Percentiles rank a stretch among this genome's conserved stretches.
These are phyloP conservation scores for Falcaria lacertinaria DNA, from an alignment of 2,888 invertebrate species.

Conservation along the genomic window DNA sequence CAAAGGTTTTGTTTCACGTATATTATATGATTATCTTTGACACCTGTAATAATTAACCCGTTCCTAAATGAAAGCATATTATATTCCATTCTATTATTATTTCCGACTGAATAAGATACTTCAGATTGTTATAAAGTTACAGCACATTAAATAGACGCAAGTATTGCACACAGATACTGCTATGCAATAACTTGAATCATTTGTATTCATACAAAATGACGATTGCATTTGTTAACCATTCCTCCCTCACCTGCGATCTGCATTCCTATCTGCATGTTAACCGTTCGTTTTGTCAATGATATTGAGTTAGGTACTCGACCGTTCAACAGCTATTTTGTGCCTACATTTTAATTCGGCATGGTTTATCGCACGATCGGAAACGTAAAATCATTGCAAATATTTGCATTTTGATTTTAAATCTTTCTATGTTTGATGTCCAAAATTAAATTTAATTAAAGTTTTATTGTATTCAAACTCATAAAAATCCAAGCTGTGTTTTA, in stretches of 20 bases:
- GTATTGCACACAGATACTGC: background rate
- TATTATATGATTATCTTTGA: too few relatives aligned
- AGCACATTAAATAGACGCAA: background rate
- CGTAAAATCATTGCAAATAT: constrained; percentile 26
- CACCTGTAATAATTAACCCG: too few relatives aligned
- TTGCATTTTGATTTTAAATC: constrained; percentile 22
- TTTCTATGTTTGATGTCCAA: constrained; percentile 4
- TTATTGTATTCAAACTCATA: constrained; percentile 15
- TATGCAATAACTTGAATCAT: background rate
- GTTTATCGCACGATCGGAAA: constrained; percentile 24
- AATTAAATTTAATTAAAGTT: constrained; percentile 14
- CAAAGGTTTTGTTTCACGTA: too few relatives aligned
- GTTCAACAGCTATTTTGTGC: constrained; percentile 25
- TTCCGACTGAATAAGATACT: too few relatives aligned
- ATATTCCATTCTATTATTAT: too few relatives aligned
- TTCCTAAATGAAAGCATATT: too few relatives aligned
- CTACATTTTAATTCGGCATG: constrained; percentile 36
- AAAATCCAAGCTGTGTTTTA: constrained; percentile 15
- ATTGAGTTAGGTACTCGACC: constrained; percentile 33
- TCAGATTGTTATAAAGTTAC: too few relatives aligned
- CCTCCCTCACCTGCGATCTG: constrained; percentile 29
- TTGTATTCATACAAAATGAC: background rate
- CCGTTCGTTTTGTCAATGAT: constrained; percentile 28
- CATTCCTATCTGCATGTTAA: constrained; percentile 32
- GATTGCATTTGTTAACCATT: constrained; percentile 33